Base-by-base conservation (phyloP, 2,113 vertebrate species). In the Rutilus rutilus region DNA sequence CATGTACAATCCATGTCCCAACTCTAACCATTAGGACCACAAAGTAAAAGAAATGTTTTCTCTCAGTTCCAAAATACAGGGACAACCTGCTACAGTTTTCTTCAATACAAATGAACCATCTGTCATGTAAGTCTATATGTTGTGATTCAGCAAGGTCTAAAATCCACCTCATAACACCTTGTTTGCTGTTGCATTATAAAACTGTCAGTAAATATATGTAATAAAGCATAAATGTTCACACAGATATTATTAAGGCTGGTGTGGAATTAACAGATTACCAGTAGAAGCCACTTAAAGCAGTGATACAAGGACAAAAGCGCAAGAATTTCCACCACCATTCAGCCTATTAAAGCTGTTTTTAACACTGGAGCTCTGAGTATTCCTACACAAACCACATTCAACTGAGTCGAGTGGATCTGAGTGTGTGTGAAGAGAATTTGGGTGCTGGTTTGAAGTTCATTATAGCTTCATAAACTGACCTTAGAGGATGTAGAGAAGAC, bases 261-360 rank as follows among this genome's bases (percentile, higher is more conserved):
- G 90, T 92, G 92, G 92, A 93, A 92, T 95, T 92, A 93, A 91
- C 92, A 93, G 92, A 94, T 94, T 90, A 92, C 89, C 90, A 52
- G 47, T 84, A 57, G 47, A 86, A 92, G 91, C 94, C 93, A 94
- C 93, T 94, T 93, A 90, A 94, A 94, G 90, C 57, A 47, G 30
- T 19, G 47, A 86, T 85, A 86, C 91, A 85, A 62, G 75, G 89
- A 92, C 91, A 93, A 90, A 76, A 88, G 89, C 59, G 33, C 57
- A 87, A 88, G 47, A 73, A 86, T 89, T 87, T 88, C 90, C 91
- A 86, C 85, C 83, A 85, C 82, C 80, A 80, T 89, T 91, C 80
- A 79, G 83, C 83, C 91, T 90, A 91, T 91, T 80, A 80, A 80
- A 64, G 23, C 59, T 11, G 36, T 80, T 80, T 80, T 80, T 80